Evolutionary conservation across 2,797 vertebrate species (phyloP).

Genomic region (Aulostomus chinensis): DNA sequence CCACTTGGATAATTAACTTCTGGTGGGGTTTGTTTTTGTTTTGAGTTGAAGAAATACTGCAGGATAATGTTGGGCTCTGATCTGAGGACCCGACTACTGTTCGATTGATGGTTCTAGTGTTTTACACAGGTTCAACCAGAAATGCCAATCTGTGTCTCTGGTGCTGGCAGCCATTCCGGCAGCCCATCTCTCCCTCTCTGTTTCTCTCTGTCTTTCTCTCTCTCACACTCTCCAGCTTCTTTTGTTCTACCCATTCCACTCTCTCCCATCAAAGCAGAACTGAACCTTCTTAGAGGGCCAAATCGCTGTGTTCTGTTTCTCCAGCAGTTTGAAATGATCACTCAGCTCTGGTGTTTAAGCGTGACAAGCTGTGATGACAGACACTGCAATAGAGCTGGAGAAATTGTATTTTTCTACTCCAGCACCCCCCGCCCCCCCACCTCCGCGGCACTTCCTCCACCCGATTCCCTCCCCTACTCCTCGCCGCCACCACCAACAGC

Average conservation of each 20-base stretch:
- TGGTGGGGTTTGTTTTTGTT: background rate
- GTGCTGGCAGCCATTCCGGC: conserved; percentile 42
- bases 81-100: conserved; percentile 16
- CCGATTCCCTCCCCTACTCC: conserved; percentile 50
- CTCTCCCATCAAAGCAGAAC: conserved; percentile 73
- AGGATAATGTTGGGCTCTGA: conserved; percentile 8
- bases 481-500: conserved; percentile 23
- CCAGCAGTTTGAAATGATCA: conserved; percentile 81
- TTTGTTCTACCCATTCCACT: conserved; percentile 70
- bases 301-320: conserved; percentile 80
- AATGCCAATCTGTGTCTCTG: conserved; percentile 26
- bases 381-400: conserved; percentile 78
- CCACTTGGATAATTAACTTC: background rate
- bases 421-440: conserved; percentile 34
- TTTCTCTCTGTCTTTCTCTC: conserved; percentile 25
- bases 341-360: conserved; percentile 78
- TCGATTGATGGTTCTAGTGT: conserved; percentile 26
- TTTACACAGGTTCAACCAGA: conserved; percentile 56
- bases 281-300: conserved; percentile 79
- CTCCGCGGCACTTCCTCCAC: conserved; percentile 35
- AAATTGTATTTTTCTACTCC: conserved; percentile 76
- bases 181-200: conserved; percentile 27
- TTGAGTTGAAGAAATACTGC: background rate
- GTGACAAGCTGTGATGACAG: conserved; percentile 85
- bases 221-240: conserved; percentile 51